Base-by-base conservation (phyloP, 2,888 invertebrate genomes). In the Drosophila prolongata region DNA sequence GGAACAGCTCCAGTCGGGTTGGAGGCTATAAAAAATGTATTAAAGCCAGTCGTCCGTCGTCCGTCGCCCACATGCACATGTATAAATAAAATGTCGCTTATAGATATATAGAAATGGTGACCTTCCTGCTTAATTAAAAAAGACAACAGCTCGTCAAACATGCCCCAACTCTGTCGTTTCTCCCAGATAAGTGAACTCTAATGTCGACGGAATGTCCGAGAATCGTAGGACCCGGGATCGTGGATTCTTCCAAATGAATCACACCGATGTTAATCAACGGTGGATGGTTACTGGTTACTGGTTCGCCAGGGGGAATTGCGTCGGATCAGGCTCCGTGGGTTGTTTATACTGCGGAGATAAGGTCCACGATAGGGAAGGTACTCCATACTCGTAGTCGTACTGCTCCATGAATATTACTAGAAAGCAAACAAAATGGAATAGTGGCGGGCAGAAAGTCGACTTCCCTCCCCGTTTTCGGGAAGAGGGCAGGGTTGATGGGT, bases 91-190 rank as follows among this genome's bases (percentile, higher is more conserved):
- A 73, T 73, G 67, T 62, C 61, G 61, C 24, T 27, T 61, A 52
- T 58, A 58, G 46, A 69, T 30, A 53, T 46, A 52, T 58, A 68
- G 61, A 66, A 78, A 60, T 61, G n/a, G 79, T 78, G 86, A 82
- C 78, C 86, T 85, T 82, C 79, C 56, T 53, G 84, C 79, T 87
- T 89, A 90, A 89, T 90, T 90, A 86, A 89, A 88, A 72, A 79
- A 76, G 76, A 89, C 88, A 89, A 89, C 87, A 79, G 89, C 89
- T 88, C 86, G 79, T 82, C 82, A 85, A 89, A 90, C 78, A 89
- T 70, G 53, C 34, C 47, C 56, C 37, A 24, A 52, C 27, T 27
- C 46, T 38, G 24, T 0, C 24, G 24, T 24, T 24, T 24, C 24
- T 38, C 43, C 42, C 69, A n/a, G 82, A 84, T 84, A 87, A 78